Evolutionary conservation across 2,888 invertebrate genomes (phyloP), one percentile per base, ranked within the genome.

Genomic region (Morpho deidamia): DNA sequence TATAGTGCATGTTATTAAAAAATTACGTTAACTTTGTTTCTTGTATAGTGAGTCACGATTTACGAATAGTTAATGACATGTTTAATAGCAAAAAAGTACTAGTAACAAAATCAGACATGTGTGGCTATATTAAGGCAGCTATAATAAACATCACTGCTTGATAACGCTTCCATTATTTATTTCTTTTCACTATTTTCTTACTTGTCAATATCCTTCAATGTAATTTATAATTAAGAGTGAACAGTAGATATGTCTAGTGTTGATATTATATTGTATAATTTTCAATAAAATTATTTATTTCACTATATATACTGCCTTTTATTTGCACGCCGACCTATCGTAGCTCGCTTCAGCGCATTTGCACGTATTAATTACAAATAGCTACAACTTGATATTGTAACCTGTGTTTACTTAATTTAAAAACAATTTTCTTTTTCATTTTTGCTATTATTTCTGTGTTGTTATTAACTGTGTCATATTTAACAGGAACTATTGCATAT

Each of bases 131-230:
- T 37, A 69, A 71, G 64, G 74, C 73, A 53, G 69, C 66, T 72
- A 70, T 79, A 78, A 80, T 73, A 66, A 63, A 65, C 7, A 34
- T 35, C 61, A 69, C 68, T 71, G 82, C 82, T 84, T 42, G 14
- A 1, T 42, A 42, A 42, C 74, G 82, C 83, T 81, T 74, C 66
- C 70, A 64, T 64, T 52, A 32, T 48, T 10, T 38, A 41, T 48
- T 33, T 48, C 41, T 41, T 8, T 40, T 11, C 11, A 14, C 8
- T 5, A 14, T 8, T 44, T 8, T 42, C 42, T 44, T 37, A 42
- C 40, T 48, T 34, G 47, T 41, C 32, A 56, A 49, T 53, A 39
- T 45, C 46, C 44, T 23, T 47, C 44, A 11, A 33, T 37, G 38
- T 54, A 46, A n/a, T 43, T 54, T 48, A 46, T 54, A 52, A 46